Evolutionary conservation across 2,888 invertebrate species (phyloP).

Genomic region (Latheticus oryzae): DNA sequence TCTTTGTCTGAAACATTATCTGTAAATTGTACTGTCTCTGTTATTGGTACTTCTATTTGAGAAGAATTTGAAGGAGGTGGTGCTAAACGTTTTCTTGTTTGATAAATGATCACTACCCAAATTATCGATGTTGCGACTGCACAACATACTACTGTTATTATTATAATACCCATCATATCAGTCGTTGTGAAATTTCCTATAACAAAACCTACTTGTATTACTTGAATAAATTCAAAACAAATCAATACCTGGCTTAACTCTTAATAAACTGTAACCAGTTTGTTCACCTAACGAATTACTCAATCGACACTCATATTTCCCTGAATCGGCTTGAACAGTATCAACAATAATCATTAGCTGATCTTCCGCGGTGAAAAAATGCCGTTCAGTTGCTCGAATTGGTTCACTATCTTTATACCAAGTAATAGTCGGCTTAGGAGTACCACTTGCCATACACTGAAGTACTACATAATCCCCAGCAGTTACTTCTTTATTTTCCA

Average conservation of each 20-base stretch:
- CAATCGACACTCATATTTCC: constrained; percentile 90
- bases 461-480: constrained; percentile 88
- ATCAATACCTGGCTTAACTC: constrained; percentile 73
- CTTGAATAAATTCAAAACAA: neutral
- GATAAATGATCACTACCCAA: constrained; percentile 92
- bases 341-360: constrained; percentile 90
- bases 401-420: constrained; percentile 89
- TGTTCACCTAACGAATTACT: constrained; percentile 86
- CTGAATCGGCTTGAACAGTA: constrained; percentile 81
- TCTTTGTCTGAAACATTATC: constrained; percentile 83
- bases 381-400: constrained; percentile 79
- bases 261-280: constrained; percentile 77
- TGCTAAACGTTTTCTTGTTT: constrained; percentile 77
- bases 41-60: constrained; percentile 58
- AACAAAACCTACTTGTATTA: constrained; percentile 32
- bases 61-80: constrained; percentile 65
- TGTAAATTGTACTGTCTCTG: constrained; percentile 62
- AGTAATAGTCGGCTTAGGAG: constrained; percentile 81
- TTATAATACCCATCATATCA: constrained; percentile 86
- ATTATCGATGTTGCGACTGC: constrained; percentile 91
- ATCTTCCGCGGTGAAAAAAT: constrained; percentile 88
- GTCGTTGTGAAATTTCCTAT: constrained; percentile 72
- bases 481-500: constrained; percentile 85
- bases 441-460: constrained; percentile 88
- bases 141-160: constrained; percentile 91